Conservation (phyloP, 2,888 invertebrate genomes). For the Stratiomys singularior region DNA sequence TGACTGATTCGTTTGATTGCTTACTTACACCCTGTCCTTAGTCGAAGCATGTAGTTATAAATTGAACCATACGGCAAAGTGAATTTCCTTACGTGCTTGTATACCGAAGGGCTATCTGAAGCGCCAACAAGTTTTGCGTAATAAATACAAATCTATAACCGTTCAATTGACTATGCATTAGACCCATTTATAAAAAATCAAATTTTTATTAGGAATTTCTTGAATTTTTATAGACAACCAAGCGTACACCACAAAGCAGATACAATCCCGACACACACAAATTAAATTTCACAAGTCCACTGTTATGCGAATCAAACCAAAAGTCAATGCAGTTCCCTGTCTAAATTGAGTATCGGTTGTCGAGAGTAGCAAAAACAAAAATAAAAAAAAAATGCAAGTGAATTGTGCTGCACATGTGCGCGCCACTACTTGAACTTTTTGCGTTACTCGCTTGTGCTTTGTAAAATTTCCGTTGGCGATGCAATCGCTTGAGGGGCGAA, state of each 20-base stretch:
- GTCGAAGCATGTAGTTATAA: too few relatives aligned
- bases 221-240: too few relatives aligned
- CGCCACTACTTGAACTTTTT: not conserved
- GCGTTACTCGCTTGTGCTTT: not conserved
- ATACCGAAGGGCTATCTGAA: too few relatives aligned
- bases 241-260: not conserved
- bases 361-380: not conserved
- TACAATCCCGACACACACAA: not conserved
- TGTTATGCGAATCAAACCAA: not conserved
- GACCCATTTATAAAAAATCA: too few relatives aligned
- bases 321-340: not conserved
- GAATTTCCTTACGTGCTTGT: too few relatives aligned
- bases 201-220: too few relatives aligned
- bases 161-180: too few relatives aligned
- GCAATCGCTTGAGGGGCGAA: not conserved
- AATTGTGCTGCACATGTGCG: slow-evolving; percentile 23
- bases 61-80: too few relatives aligned
- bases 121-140: too few relatives aligned
- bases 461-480: not conserved
- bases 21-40: too few relatives aligned
- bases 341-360: not conserved
- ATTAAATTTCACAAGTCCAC: not conserved
- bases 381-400: not conserved
- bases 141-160: too few relatives aligned
- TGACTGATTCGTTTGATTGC: too few relatives aligned